phyloP scores from a whole-genome alignment of 2,888 invertebrate genomes.

The Herminia tarsipennalis region DNA sequence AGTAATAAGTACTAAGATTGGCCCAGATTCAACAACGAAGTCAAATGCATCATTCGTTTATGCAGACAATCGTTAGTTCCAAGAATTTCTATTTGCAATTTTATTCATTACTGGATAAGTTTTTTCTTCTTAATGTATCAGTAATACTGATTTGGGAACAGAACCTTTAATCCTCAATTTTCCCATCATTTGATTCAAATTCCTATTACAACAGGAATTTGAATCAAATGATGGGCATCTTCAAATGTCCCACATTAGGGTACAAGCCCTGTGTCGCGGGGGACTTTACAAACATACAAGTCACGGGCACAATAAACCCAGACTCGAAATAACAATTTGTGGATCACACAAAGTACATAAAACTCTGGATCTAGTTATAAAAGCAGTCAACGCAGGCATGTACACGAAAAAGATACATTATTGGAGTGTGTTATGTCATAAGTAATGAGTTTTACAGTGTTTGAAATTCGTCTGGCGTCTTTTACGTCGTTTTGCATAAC shows the following conservation, averaged over 20 bases:
- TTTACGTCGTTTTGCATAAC: slow-evolving; percentile 26
- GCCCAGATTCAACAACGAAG: too few species aligned
- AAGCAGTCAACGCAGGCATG: slow-evolving; percentile 2
- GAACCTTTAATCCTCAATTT: not conserved
- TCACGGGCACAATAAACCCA: too few species aligned
- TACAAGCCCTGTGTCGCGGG: too few species aligned
- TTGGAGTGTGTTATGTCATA: slow-evolving; percentile 5
- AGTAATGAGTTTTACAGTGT: slow-evolving; percentile 13
- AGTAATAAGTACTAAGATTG: too few species aligned
- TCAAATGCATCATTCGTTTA: too few species aligned
- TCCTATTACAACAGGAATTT: not conserved
- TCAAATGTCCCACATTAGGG: too few species aligned
- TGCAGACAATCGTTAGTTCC: not conserved
- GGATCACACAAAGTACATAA: too few species aligned
- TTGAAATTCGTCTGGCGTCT: slow-evolving; percentile 17
- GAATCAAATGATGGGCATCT: too few species aligned
- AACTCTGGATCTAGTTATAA: not conserved
- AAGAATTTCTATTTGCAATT: not conserved
- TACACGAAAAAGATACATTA: slow-evolving; percentile 13
- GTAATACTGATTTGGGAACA: not conserved
- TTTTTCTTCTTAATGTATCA: not conserved
- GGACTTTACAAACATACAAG: too few species aligned
- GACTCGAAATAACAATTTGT: too few species aligned
- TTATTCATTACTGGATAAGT: not conserved
- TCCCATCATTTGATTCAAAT: not conserved